Evolutionary conservation across 2,797 vertebrate genomes (phyloP), one percentile per base, ranked within the genome.

Genomic region (Percopsis omiscomaycus): DNA sequence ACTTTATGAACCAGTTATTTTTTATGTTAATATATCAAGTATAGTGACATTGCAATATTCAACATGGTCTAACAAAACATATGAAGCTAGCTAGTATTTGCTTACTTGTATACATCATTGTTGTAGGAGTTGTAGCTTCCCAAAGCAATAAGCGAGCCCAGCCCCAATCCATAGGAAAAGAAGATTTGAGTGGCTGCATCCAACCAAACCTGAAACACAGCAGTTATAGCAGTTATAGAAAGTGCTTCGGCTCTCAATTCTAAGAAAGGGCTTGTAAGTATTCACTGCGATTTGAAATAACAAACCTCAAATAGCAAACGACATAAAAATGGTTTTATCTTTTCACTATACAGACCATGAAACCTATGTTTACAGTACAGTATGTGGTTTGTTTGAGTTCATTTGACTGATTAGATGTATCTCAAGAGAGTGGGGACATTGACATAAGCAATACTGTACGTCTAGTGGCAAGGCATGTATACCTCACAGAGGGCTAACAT

Each of bases 101-200:
- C 74, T 3, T 82, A 90, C 89, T 66, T 95, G 91, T 96, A 96
- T 5, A 96, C 94, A 0, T 96, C 94, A 47, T 97, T 96, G 76
- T 95, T 88, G 86, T 93, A 96, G 0, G 84, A 32, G 81, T 96
- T 97, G 89, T 96, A 96, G 88, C 95, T 97, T 12, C 96, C 96
- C 80, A 97, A 83, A 0, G 95, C 96, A 0, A 96, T 94, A 61
- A 97, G 91, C 1, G 95, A 97, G 10, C 96, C 96, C 58, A 97
- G 83, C 27, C 96, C 96, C 71, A 97, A 82, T 5, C 96, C 96
- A 0, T 97, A 96, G 22, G 95, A 96, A 70, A 97, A 97, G 87
- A 97, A 96, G 78, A 97, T 97, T 68, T 97, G 96, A 1, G 95
- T 96, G 3, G 95, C 95, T 4, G 96, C 96, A 0, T 97, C 96